Base-by-base conservation (phyloP, 37 sponge, comb jelly and placozoan genomes). In the Agelas oroides region DNA sequence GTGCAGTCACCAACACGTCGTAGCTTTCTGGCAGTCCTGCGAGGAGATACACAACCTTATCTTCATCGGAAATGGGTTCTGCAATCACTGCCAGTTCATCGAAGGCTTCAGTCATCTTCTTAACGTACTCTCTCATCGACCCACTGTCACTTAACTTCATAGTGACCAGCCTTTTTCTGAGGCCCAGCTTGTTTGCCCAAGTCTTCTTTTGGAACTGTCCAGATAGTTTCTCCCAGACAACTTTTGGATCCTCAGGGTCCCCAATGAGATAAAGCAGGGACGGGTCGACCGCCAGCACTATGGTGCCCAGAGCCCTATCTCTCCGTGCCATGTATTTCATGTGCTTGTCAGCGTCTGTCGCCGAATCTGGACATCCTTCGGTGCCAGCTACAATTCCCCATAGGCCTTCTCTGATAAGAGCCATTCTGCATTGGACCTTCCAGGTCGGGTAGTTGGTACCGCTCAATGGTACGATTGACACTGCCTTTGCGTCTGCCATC, bases 41-140 rank as follows among this genome's bases (percentile, higher is more conserved):
- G 12, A 72, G 73, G 1, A 72, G n/a, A 54, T 72, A 12, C 5
- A 72, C 54, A 52, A 72, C 73, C 40, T 15, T 38, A 35, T 76
- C 77, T 31, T 86, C 86, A 20, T 86, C 86, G 18, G 71, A 28
- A 11, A 86, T 70, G 8, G 70, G 25, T 15, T 67, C 78, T 20
- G 70, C 85, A 25, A 77, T 39, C 28, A 85, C 77, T 32, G 85
- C 61, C 11, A 69, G 37, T 35, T 5, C 70, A 5, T 69, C 70
- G 70, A 69, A 69, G 12, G 15, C 15, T 13, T 73, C 74, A 6
- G 55, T 73, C 74, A 73, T 39, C 15, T 15, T 39, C 54, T 52
- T 39, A 41, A 73, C 40, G 55, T 73, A 14, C 55, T 73, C 74
- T 1, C 25, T 39, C 24, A 73, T 14, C 5, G 74, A 73, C 28